Conservation (phyloP, 2,888 invertebrate genomes). For the Sisyra terminalis region DNA sequence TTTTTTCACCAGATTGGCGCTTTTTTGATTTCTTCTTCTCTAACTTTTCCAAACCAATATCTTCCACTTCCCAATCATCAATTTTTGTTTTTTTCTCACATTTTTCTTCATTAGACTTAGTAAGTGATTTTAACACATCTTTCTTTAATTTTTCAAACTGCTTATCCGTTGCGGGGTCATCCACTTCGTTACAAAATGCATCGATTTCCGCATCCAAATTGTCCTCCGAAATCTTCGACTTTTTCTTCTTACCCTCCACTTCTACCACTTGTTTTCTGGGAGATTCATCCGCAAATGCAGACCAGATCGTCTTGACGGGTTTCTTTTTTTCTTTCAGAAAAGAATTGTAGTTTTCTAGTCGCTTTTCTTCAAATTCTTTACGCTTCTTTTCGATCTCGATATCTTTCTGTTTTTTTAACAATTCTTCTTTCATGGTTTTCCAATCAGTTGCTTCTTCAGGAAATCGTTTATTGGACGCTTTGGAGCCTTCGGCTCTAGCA, state of each 20-base stretch:
- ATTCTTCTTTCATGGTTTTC: constrained; percentile 49
- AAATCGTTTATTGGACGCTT: constrained; percentile 50
- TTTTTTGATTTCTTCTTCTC: not conserved
- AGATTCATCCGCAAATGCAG: constrained; percentile 29
- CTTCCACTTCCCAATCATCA: not conserved
- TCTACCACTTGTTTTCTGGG: not conserved
- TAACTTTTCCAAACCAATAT: not conserved
- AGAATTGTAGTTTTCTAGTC: constrained; percentile 28
- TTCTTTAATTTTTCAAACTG: not conserved
- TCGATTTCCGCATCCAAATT: not conserved
- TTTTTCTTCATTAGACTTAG: not conserved
- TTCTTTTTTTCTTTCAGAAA: constrained; percentile 33
- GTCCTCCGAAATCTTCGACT: constrained; percentile 13
- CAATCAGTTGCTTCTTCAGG: constrained; percentile 58
- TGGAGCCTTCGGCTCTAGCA: constrained; percentile 58
- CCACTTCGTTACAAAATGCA: not conserved
- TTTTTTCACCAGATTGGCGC: not conserved
- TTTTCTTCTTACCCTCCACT: no score
- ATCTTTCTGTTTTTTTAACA: constrained; percentile 33
- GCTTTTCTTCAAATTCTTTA: constrained; percentile 23
- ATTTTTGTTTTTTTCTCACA: not conserved
- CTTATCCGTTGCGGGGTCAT: not conserved
- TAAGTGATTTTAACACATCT: no score
- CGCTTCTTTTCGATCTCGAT: constrained; percentile 31
- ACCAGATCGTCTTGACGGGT: constrained; percentile 33